These are phyloP conservation scores for Pelobates fuscus DNA, from an alignment of 2,113 vertebrate species.

Conservation along the genomic window DNA sequence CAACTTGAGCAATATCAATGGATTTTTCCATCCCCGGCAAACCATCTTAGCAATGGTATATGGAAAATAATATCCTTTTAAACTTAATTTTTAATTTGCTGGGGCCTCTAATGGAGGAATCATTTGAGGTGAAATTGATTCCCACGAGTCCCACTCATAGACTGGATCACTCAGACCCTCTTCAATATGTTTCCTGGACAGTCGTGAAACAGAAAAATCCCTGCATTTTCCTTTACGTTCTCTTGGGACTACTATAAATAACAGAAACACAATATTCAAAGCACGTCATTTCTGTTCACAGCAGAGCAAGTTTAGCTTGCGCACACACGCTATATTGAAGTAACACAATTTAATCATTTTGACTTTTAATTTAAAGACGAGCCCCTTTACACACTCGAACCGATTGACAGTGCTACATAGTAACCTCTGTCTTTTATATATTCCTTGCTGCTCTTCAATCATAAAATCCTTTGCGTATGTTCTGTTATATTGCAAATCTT, in stretches of 20 bases:
- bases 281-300: too few relatives aligned
- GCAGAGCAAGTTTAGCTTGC: not conserved
- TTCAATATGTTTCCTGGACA: not conserved
- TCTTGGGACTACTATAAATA: not conserved
- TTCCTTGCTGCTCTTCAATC: too few relatives aligned
- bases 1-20: constrained; percentile 2
- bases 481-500: too few relatives aligned
- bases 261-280: not conserved
- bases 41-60: not conserved
- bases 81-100: constrained; percentile 27
- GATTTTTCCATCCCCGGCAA: constrained; percentile 28
- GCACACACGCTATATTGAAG: not conserved
- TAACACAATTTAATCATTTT: too few relatives aligned
- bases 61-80: constrained; percentile 16
- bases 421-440: too few relatives aligned
- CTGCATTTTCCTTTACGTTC: not conserved
- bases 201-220: not conserved
- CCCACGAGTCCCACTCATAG: not conserved
- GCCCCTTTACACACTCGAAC: too few relatives aligned
- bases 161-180: not conserved
- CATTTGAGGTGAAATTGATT: not conserved
- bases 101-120: constrained; percentile 16
- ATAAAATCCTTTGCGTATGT: too few relatives aligned
- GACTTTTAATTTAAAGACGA: too few relatives aligned
- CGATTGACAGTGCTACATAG: too few relatives aligned